phyloP scores from a whole-genome alignment of 1,140 invertebrate genomes.

The Aphelenchoides fujianensis region DNA sequence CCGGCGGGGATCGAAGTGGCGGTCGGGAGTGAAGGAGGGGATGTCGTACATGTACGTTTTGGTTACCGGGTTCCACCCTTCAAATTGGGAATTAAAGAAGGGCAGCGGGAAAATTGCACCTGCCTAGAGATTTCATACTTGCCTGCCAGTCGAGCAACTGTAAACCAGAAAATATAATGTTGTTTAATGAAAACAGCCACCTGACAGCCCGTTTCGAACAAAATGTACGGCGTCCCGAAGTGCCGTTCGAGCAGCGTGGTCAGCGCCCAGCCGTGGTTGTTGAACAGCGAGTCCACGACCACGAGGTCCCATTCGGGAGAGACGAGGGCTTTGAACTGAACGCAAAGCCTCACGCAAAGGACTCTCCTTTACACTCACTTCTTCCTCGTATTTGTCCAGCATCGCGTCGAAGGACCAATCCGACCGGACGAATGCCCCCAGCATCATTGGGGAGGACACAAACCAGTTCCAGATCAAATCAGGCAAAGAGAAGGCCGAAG shows the following conservation, averaged over 20 bases:
- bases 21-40: neutral
- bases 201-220: slow-evolving; percentile 3
- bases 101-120: neutral
- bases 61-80: slow-evolving; percentile 8
- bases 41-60: neutral
- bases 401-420: neutral
- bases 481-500: too few relatives aligned
- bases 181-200: neutral
- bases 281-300: slow-evolving; percentile 5
- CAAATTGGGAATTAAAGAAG: neutral
- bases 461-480: too few relatives aligned
- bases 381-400: neutral
- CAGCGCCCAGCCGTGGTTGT: neutral
- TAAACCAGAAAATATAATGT: too few relatives aligned
- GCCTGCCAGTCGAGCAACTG: too few relatives aligned
- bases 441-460: too few relatives aligned
- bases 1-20: neutral
- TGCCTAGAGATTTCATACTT: too few relatives aligned
- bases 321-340: neutral
- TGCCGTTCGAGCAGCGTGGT: neutral
- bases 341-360: neutral
- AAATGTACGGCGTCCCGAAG: neutral
- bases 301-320: slow-evolving; percentile 10
- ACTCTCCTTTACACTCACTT: neutral
- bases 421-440: neutral